Conservation (phyloP, 2,888 invertebrate genomes). For the Pyrrhia umbra region DNA sequence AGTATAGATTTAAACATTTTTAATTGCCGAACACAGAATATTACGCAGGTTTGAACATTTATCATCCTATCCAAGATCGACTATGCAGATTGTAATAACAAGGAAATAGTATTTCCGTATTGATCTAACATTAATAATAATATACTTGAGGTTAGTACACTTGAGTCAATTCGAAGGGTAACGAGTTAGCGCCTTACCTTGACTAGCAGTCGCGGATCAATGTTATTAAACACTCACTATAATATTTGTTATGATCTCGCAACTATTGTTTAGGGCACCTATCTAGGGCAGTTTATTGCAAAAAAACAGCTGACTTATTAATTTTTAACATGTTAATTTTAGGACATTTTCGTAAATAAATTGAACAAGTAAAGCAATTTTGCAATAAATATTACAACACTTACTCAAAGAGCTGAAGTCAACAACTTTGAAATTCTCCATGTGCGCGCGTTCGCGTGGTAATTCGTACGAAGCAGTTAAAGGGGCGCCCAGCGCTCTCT, state of each 20-base stretch:
- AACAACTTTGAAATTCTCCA: slow-evolving; percentile 81
- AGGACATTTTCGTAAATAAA: neutral
- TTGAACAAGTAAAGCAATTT: slow-evolving; percentile 10
- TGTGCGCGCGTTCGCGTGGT: slow-evolving; percentile 64
- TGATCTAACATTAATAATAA: slow-evolving; percentile 22
- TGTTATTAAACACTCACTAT: slow-evolving; percentile 16
- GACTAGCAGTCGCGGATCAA: slow-evolving; percentile 1
- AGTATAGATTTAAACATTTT: no score
- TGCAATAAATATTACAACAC: slow-evolving; percentile 60
- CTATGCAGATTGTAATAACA: slow-evolving; percentile 1
- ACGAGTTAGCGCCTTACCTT: slow-evolving; percentile 26
- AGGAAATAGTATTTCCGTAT: slow-evolving; percentile 48
- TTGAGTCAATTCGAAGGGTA: slow-evolving; percentile 40
- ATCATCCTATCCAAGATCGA: no score
- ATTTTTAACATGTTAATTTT: neutral
- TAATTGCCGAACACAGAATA: no score
- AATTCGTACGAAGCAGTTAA: slow-evolving; percentile 31
- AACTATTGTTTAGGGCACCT: slow-evolving; percentile 22
- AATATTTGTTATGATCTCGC: slow-evolving; percentile 22
- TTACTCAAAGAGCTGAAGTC: slow-evolving; percentile 82
- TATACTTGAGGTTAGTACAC: slow-evolving; percentile 1
- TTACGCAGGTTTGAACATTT: no score
- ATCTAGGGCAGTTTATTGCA: slow-evolving; percentile 29
- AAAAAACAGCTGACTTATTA: neutral
- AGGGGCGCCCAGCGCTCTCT: slow-evolving; percentile 67